Evolutionary conservation across 2,888 invertebrate genomes (phyloP).

Genomic region (Anticlea derivata): DNA sequence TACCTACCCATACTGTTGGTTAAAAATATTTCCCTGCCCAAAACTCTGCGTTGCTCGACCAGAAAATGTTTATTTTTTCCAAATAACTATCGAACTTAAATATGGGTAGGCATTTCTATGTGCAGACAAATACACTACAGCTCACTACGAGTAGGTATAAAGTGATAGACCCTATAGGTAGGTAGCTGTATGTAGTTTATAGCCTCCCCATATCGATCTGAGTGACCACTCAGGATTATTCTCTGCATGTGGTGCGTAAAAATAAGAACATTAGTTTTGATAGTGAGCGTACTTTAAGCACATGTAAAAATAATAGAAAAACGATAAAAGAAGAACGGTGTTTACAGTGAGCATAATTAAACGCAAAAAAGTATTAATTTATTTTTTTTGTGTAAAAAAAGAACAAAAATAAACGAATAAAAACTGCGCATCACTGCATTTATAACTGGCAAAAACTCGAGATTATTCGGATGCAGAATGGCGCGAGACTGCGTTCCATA

Average conservation of each 20-base stretch:
- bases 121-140: neutral
- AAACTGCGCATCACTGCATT: constrained; percentile 14
- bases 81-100: no score
- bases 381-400: neutral
- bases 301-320: neutral
- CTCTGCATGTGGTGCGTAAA: constrained; percentile 8
- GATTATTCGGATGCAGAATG: constrained; percentile 72
- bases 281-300: neutral
- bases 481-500: constrained; percentile 81
- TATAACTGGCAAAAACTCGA: constrained; percentile 61
- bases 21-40: no score
- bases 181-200: constrained; percentile 11
- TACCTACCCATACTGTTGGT: no score
- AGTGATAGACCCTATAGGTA: neutral
- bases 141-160: no score
- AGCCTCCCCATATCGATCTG: constrained; percentile 24
- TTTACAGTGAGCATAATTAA: no score
- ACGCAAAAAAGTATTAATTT: neutral
- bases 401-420: constrained; percentile 7
- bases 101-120: neutral
- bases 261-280: neutral
- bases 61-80: no score
- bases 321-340: neutral
- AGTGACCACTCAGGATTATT: constrained; percentile 17
- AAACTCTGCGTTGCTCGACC: no score